These are phyloP conservation scores for Tadarida brasiliensis DNA, from an alignment of 2,797 vertebrate species.

Conservation along the genomic window DNA sequence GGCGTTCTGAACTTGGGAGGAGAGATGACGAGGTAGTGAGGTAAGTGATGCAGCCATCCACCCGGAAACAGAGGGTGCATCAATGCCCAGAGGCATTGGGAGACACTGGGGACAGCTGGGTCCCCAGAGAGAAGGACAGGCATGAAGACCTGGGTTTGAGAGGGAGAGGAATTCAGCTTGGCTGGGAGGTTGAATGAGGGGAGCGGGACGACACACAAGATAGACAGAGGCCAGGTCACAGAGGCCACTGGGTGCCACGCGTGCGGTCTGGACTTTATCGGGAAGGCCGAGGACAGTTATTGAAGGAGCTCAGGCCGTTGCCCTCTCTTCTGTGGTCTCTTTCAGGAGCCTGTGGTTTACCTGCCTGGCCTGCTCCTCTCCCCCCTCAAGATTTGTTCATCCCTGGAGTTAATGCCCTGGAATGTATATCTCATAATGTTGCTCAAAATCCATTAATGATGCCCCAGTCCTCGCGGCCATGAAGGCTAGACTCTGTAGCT, in stretches of 20 bases:
- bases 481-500: background rate
- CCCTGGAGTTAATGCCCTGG: background rate
- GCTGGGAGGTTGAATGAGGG: background rate
- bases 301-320: background rate
- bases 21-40: background rate
- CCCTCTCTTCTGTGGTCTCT: background rate
- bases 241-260: rapidly evolving
- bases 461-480: background rate
- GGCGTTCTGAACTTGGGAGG: background rate
- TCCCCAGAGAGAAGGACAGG: too few species aligned
- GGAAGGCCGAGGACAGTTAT: background rate
- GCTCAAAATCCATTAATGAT: rapidly evolving
- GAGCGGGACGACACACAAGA: too few species aligned
- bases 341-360: background rate
- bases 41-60: rapidly evolving
- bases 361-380: too few species aligned
- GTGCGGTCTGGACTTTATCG: background rate
- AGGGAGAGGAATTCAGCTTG: background rate
- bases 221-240: background rate
- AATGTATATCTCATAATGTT: background rate
- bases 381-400: background rate
- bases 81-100: too few species aligned
- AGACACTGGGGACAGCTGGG: background rate
- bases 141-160: background rate
- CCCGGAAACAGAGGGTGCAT: background rate